Percentiles rank a stretch among this genome's conserved stretches.
Conservation (phyloP, 2,113 vertebrate species). For the Mesoclemmys tuberculata region DNA sequence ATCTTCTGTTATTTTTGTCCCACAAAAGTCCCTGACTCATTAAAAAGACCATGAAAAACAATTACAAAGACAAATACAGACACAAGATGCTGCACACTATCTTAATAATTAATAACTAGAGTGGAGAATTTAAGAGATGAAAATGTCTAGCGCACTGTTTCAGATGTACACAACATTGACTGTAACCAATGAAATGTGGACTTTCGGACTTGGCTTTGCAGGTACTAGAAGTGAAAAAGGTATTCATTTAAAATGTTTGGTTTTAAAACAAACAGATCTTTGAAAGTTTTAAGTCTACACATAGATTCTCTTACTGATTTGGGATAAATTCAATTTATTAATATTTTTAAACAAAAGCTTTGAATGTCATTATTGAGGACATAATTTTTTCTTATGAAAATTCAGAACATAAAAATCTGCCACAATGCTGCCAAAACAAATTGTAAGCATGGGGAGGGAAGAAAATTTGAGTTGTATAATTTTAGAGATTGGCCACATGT, state of each 20-base stretch:
- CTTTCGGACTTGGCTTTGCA: not conserved
- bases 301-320: not conserved
- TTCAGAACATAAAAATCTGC: not conserved
- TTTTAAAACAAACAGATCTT: not conserved
- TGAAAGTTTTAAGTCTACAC: not conserved
- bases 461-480: not conserved
- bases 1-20: not conserved
- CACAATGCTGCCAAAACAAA: not conserved
- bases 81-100: not conserved
- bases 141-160: not conserved
- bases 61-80: not conserved
- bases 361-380: not conserved
- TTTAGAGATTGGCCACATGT: not conserved
- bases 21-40: not conserved
- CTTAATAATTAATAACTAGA: not conserved
- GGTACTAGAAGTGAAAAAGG: not conserved
- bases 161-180: not conserved
- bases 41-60: not conserved
- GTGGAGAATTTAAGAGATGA: not conserved
- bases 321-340: not conserved
- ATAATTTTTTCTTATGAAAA: not conserved
- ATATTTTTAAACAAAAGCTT: slow-evolving; percentile 17
- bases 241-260: not conserved
- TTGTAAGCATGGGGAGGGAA: not conserved
- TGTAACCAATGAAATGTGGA: not conserved